Conservation (phyloP, 2,113 vertebrate genomes). For the Xyrauchen texanus region DNA sequence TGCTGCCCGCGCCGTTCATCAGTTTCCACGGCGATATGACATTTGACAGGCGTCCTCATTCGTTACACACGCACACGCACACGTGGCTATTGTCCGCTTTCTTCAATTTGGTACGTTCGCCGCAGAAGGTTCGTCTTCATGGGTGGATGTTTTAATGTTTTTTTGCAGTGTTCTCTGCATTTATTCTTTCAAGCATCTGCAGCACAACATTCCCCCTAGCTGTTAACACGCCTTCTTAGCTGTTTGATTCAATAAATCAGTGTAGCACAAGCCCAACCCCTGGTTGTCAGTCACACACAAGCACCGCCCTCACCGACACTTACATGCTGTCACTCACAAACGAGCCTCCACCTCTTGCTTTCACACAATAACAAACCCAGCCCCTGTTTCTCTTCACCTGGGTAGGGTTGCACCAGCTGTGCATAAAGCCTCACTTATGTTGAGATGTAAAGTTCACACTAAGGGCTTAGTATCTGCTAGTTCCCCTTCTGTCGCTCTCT, state of each 20-base stretch:
- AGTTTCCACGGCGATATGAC: no score
- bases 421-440: no score
- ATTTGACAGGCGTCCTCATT: no score
- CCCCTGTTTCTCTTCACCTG: not conserved
- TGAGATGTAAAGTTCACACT: no score
- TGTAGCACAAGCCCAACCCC: slow-evolving; percentile 53
- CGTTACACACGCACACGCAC: not conserved
- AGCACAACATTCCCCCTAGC: slow-evolving; percentile 40
- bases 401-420: no score
- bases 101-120: not conserved
- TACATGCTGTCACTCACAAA: not conserved
- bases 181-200: not conserved
- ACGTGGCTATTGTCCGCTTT: not conserved
- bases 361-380: no score
- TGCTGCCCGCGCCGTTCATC: no score
- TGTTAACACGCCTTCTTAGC: slow-evolving; percentile 69
- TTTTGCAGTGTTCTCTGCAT: not conserved
- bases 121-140: not conserved
- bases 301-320: not conserved
- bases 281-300: not conserved
- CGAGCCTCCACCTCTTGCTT: no score
- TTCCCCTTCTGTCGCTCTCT: no score
- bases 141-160: no score
- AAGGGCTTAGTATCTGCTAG: no score
- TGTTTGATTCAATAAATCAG: slow-evolving; percentile 66